These are phyloP conservation scores for Heterocephalus glaber DNA, from an alignment of 2,113 vertebrate species.

Conservation along the genomic window DNA sequence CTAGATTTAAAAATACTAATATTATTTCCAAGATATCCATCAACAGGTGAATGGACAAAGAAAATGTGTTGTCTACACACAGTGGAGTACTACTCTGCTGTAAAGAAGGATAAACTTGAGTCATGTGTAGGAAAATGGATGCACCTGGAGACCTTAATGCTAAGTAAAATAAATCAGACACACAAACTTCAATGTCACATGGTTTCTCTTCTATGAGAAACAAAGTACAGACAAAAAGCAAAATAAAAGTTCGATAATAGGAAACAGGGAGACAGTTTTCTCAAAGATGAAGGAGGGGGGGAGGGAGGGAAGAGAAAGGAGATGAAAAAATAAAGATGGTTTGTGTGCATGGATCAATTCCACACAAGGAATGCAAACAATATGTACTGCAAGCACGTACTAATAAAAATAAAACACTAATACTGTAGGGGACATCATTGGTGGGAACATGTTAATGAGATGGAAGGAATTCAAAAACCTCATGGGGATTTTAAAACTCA, in stretches of 20 bases:
- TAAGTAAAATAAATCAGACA: neutral
- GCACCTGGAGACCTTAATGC: neutral
- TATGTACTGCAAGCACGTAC: neutral
- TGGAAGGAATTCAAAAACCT: slow-evolving; percentile 20
- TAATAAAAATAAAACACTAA: neutral
- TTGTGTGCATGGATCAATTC: neutral
- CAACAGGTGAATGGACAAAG: neutral
- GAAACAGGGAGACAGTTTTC: neutral
- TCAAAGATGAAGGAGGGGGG: neutral
- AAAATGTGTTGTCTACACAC: neutral
- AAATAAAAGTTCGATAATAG: neutral
- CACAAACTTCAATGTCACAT: neutral
- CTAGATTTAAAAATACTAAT: slow-evolving; percentile 28
- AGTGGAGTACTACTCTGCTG: neutral
- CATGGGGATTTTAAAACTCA: neutral
- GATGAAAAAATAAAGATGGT: neutral
- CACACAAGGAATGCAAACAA: neutral
- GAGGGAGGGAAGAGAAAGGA: neutral
- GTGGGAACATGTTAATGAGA: neutral
- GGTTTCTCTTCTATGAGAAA: neutral
- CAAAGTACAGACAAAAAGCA: neutral
- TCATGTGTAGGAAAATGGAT: too few relatives aligned
- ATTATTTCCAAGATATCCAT: neutral
- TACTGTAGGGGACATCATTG: neutral
- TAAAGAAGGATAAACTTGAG: neutral